A percentile compares a stretch with the other conserved stretches of the same genome.
These are phyloP conservation scores for Hydrotaea cyrtoneurina DNA, from an alignment of 2,888 invertebrate species.

Conservation along the genomic window DNA sequence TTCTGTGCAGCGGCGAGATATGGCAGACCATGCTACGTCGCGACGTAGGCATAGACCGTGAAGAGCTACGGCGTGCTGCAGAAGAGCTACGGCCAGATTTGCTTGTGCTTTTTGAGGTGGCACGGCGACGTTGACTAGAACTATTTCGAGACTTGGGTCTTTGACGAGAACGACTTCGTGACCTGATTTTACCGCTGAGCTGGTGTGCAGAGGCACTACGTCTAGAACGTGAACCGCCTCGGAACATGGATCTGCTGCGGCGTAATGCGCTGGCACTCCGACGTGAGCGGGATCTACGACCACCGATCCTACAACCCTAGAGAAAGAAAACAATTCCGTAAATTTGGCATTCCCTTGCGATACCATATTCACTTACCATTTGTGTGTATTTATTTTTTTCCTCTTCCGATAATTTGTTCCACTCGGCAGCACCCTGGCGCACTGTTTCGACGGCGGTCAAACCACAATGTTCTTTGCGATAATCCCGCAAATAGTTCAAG, in stretches of 20 bases:
- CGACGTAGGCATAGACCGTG: too few species aligned
- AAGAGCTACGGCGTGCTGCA: too few species aligned
- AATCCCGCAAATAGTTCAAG: constrained; percentile 66
- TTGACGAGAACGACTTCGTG: neutral
- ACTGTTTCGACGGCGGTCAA: constrained; percentile 61
- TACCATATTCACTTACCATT: neutral
- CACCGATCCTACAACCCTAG: neutral
- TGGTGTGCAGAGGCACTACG: neutral
- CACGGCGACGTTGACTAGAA: neutral
- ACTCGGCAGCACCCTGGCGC: constrained; percentile 57
- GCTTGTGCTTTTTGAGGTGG: neutral
- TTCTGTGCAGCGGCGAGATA: too few species aligned
- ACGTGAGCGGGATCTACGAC: neutral
- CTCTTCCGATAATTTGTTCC: constrained; percentile 51
- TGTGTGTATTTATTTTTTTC: constrained; percentile 48
- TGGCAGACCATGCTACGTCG: too few species aligned
- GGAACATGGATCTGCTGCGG: too few species aligned
- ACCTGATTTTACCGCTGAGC: neutral
- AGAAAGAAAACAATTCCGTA: too few species aligned
- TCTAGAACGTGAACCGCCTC: too few species aligned
- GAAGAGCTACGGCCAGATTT: too few species aligned
- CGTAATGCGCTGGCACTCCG: too few species aligned
- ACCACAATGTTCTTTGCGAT: constrained; percentile 54
- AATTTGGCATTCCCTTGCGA: neutral
- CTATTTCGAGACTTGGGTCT: too few species aligned